Percentiles rank a stretch among this genome's conserved stretches.
phyloP scores from a whole-genome alignment of 35 echinoderm and acorn worm species.

The Chiridota heheva region DNA sequence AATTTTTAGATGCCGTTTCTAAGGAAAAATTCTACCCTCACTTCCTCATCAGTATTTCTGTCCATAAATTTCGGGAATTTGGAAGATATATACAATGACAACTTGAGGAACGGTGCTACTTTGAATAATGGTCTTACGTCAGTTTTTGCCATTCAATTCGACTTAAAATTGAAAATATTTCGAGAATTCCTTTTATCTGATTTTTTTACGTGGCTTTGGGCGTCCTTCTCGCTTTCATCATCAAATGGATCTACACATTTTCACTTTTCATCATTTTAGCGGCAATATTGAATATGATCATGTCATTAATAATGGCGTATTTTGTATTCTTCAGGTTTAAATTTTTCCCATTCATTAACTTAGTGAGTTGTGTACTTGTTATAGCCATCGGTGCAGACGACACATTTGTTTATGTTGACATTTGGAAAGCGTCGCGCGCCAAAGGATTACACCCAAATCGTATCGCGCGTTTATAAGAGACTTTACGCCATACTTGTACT shows the following conservation, averaged over 20 bases:
- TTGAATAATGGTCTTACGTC: background rate
- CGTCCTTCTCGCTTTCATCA: constrained; percentile 30
- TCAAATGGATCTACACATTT: constrained; percentile 67
- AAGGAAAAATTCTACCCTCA: background rate
- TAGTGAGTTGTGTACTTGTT: constrained; percentile 56
- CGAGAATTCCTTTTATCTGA: constrained; percentile 54
- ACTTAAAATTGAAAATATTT: constrained; percentile 67
- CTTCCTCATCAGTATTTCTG: background rate
- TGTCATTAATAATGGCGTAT: constrained; percentile 77
- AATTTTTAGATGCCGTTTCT: background rate
- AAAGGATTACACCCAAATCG: constrained; percentile 2
- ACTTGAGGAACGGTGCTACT: constrained; percentile 10
- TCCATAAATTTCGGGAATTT: too few species aligned
- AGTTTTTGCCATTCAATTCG: constrained; percentile 51
- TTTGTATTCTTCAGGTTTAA: constrained; percentile 51
- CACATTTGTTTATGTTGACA: constrained; percentile 81
- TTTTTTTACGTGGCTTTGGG: constrained; percentile 46
- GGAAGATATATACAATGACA: constrained; percentile 50
- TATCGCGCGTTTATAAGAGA: constrained; percentile 38
- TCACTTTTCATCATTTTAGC: constrained; percentile 63
- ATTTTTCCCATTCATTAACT: constrained; percentile 89
- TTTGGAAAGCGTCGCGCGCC: constrained; percentile 41
- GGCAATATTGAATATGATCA: constrained; percentile 66
- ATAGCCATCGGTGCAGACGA: constrained; percentile 92
- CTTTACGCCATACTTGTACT: constrained; percentile 54